These are phyloP conservation scores for Malurus elegans DNA, from an alignment of 2,113 vertebrate species.

Conservation along the genomic window DNA sequence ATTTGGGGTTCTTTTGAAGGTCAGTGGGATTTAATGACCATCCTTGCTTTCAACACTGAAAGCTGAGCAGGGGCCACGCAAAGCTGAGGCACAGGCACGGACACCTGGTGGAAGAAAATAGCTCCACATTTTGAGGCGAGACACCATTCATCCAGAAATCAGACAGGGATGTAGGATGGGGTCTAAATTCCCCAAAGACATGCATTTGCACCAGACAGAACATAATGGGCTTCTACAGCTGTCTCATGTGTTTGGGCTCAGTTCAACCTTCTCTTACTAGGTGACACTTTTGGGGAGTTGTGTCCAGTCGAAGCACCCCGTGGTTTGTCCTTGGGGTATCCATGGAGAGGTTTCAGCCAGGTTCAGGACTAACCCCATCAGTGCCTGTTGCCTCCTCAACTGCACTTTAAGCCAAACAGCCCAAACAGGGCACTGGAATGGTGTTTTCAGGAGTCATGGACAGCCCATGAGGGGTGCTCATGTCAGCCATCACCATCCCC, in stretches of 20 bases:
- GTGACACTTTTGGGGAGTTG: neutral
- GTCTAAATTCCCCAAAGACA: fast-evolving
- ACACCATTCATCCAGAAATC: neutral
- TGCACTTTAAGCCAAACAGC: neutral
- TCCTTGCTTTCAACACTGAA: fast-evolving
- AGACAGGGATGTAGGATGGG: neutral
- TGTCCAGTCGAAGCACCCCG: fast-evolving
- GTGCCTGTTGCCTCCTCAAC: neutral
- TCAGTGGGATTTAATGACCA: neutral
- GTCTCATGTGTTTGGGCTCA: neutral
- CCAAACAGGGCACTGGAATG: neutral
- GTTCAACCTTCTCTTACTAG: neutral
- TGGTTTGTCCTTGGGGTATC: neutral
- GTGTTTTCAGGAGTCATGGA: neutral
- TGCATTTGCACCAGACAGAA: neutral
- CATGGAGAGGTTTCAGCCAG: fast-evolving
- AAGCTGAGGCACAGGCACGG: neutral
- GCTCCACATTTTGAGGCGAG: neutral
- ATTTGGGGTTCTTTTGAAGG: neutral
- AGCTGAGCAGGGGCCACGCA: neutral
- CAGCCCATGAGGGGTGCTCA: neutral
- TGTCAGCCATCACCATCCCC: neutral
- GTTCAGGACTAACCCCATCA: neutral
- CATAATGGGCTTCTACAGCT: neutral
- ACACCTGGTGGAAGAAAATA: neutral